phyloP scores from a whole-genome alignment of 2,888 invertebrate species.

The Subacronicta megacephala region DNA sequence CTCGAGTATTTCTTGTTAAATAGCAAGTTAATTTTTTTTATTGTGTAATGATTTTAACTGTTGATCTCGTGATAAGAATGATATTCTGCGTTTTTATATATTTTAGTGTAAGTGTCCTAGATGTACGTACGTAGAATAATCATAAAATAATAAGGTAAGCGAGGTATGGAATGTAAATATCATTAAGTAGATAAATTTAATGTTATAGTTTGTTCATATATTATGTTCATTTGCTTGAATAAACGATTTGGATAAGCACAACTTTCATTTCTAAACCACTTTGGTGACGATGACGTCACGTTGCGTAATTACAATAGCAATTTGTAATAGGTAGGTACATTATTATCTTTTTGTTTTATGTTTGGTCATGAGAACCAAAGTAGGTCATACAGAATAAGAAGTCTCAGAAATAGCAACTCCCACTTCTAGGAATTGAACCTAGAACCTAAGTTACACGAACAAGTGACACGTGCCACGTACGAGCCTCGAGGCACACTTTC shows the following conservation, averaged over 20 bases:
- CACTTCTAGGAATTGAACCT: constrained; percentile 36
- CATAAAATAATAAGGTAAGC: constrained; percentile 77
- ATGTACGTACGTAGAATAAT: constrained; percentile 80
- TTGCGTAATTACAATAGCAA: constrained; percentile 50
- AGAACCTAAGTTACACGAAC: constrained; percentile 1
- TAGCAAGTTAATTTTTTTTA: constrained; percentile 55
- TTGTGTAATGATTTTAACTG: constrained; percentile 54
- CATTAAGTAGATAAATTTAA: constrained; percentile 90
- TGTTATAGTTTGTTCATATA: constrained; percentile 90
- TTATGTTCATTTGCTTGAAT: constrained; percentile 90
- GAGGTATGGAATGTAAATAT: constrained; percentile 88
- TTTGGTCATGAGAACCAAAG: constrained; percentile 37
- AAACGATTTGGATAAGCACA: constrained; percentile 87
- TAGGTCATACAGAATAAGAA: constrained; percentile 46
- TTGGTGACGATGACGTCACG: constrained; percentile 22
- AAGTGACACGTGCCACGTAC: constrained; percentile 11
- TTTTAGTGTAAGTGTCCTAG: constrained; percentile 80
- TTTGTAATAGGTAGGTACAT: constrained; percentile 34
- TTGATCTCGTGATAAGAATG: constrained; percentile 63
- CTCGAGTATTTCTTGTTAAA: constrained; percentile 43
- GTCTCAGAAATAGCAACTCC: constrained; percentile 17
- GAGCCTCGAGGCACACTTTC: not conserved
- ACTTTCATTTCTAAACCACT: constrained; percentile 66
- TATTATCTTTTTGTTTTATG: constrained; percentile 42
- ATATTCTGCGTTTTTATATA: constrained; percentile 80